Evolutionary conservation across 2,113 vertebrate genomes (phyloP).

Genomic region (Megaptera novaeangliae): DNA sequence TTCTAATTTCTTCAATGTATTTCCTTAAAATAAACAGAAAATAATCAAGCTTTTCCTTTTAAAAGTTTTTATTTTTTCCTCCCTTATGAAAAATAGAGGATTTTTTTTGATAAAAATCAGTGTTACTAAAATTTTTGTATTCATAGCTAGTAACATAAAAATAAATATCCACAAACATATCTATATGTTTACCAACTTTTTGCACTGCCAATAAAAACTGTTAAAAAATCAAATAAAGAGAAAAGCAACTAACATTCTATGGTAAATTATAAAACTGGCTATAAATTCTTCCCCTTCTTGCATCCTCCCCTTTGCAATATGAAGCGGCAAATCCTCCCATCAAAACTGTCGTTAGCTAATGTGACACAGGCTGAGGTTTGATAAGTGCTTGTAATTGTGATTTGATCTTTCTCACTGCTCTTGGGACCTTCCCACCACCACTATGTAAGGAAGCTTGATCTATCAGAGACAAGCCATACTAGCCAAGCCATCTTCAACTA

Average conservation of each 20-base stretch:
- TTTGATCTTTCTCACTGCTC: background rate
- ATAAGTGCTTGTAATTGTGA: background rate
- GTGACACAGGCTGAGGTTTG: background rate
- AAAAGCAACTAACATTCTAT: background rate
- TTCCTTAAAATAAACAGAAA: background rate
- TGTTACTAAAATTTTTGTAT: background rate
- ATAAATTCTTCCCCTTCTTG: background rate
- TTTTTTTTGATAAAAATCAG: background rate
- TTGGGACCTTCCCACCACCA: background rate
- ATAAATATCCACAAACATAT: background rate
- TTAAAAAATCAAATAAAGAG: background rate
- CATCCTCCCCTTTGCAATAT: background rate
- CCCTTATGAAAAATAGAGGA: background rate
- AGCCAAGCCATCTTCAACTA: background rate
- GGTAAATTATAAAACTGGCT: background rate
- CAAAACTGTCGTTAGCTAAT: background rate
- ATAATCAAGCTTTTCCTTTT: background rate
- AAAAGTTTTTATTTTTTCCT: background rate
- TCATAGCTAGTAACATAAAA: background rate
- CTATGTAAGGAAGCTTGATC: background rate
- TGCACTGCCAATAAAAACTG: background rate
- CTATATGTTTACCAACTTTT: background rate
- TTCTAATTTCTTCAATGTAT: background rate
- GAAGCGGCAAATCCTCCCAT: background rate
- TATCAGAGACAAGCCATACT: background rate